phyloP scores from a whole-genome alignment of 1,140 invertebrate species.

The Steinernema feltiae region DNA sequence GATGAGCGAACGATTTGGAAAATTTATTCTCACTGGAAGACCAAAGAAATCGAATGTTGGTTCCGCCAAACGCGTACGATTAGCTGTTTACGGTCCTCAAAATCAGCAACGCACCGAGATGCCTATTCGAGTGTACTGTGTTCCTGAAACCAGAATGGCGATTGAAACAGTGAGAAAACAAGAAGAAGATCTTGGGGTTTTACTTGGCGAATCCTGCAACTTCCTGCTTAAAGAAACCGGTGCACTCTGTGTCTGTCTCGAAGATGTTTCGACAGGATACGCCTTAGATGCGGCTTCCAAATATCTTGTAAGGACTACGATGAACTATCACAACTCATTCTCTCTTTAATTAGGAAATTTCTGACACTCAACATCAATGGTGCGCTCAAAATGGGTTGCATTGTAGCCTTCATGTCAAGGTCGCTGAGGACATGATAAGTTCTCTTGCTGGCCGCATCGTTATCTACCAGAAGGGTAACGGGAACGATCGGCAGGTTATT shows the following conservation, averaged over 20 bases:
- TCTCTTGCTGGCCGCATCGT: constrained; percentile 21
- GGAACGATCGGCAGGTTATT: constrained; percentile 38
- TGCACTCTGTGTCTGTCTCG: constrained; percentile 49
- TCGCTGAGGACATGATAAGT: constrained; percentile 21
- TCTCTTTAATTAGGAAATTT: constrained; percentile 42
- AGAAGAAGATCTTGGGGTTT: constrained; percentile 43
- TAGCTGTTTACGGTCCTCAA: constrained; percentile 40
- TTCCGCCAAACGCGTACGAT: constrained; percentile 43
- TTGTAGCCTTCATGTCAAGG: constrained; percentile 37
- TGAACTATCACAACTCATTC: background rate
- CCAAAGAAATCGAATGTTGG: constrained; percentile 38
- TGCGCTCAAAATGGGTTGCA: constrained; percentile 53
- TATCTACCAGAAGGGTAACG: constrained; percentile 52
- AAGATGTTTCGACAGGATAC: constrained; percentile 41
- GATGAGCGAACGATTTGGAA: constrained; percentile 48
- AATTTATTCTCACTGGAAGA: constrained; percentile 46
- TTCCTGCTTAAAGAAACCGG: constrained; percentile 45
- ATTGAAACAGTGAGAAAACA: constrained; percentile 51
- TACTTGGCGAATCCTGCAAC: constrained; percentile 43
- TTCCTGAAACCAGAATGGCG: constrained; percentile 48
- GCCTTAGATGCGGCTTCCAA: constrained; percentile 24
- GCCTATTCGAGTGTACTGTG: constrained; percentile 47
- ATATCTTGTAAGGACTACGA: constrained; percentile 23
- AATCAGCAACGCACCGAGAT: constrained; percentile 25
- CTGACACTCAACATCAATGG: constrained; percentile 49